Evolutionary conservation across 2,888 invertebrate genomes (phyloP), one percentile per base, ranked within the genome.

Genomic region (Limnephilus lunatus): DNA sequence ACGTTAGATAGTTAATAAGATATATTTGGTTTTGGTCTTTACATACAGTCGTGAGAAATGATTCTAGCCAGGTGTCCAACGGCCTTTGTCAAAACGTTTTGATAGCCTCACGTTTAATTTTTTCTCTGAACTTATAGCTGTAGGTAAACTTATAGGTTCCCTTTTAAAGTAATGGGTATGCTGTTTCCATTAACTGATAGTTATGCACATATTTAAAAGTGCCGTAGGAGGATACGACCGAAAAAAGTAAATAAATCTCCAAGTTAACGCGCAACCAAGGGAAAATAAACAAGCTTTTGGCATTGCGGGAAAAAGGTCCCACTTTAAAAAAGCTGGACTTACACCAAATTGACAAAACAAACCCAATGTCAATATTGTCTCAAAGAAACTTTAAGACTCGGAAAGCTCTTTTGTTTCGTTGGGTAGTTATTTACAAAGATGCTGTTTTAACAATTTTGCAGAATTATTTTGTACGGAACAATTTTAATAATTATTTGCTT

Each of bases 401-500:
- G 68, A 68, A n/a, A 68, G 68, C 68, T 68, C 68, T n/a, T 68
- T 68, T 68, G 68, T 68, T 68, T 68, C n/a, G 68, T 68, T n/a
- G 25, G 68, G 68, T 68, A 9, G 68, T 68, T 68, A 68, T 68
- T 68, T 68, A 68, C 68, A 25, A n/a, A 68, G 68, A 68, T n/a
- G 68, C 68, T 68, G 68, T 68, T 68, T 68, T 68, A 68, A 25
- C 68, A 68, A 25, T 68, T 68, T n/a, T 9, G n/a, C 25, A n/a
- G 25, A 68, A 68, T 68, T 68, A n/a, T n/a, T 9, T 25, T 25
- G 9, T 25, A 25, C 7, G 25, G 68, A n/a, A 25, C 25, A 68
- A 68, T 19, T 68, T 68, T 68, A 9, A n/a, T 9, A 19, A 53
- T 53, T 53, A 15, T 19, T 53, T 53, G 19, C 19, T 53, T 53